Evolutionary conservation across 2,888 invertebrate species (phyloP), one percentile per base, ranked within the genome.

Genomic region (Lepidocyrtinus sp.): DNA sequence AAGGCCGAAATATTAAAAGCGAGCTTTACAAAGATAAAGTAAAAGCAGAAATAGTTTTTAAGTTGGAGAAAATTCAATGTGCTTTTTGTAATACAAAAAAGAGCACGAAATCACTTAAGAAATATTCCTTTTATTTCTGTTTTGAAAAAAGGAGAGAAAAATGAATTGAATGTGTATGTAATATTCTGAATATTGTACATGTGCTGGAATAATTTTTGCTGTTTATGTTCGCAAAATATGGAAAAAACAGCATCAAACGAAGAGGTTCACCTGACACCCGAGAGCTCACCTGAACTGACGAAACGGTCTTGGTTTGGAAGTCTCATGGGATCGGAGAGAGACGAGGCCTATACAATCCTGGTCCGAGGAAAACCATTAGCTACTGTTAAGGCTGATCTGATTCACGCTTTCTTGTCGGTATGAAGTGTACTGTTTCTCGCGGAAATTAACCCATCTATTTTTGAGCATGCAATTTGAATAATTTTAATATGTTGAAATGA

Each of bases 291-390:
- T 0, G 98, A 98, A 89, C 90, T 98, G 72, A 98, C 98, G 59
- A 99, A 99, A 90, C 94, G 97, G 85, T 99, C 99, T 0, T 99
- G 99, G 99, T 99, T 99, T 90, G 99, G 99, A 12, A 97, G 97
- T 86, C 90, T 99, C 85, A 95, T 99, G 90, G 95, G 98, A n/a
- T 97, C 95, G 1, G 98, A 96, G 88, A 95, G 98, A 88, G 99
- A 99, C 88, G 98, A 99, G 89, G 96, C 96, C 2, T 97, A 98
- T 90, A 98, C 98, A 36, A 95, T 99, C 78, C 91, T 99, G 83
- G 97, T 99, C 3, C 97, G 97, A 88, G 98, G 98, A 46, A 98
- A 98, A 88, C 97, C 97, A 0, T 90, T 99, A 86, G 97, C 98
- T 74, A 96, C 96, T 15, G 97, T 99, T 83, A 99, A 99, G 90